Conservation (phyloP, 2,888 invertebrate genomes). For the Lordiphosa fenestrarum region DNA sequence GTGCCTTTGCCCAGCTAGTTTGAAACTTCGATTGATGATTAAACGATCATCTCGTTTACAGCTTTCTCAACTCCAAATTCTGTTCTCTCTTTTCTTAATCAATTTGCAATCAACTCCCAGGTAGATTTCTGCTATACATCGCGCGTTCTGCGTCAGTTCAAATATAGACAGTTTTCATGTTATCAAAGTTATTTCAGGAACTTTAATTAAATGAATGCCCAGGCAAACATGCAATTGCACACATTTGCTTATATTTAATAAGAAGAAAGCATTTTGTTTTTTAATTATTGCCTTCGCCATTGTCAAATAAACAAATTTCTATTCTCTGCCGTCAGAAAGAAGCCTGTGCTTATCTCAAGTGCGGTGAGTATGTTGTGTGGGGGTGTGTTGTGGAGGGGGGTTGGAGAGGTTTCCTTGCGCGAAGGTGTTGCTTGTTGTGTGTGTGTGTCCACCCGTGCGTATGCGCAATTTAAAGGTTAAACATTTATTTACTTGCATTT, state of each 20-base stretch:
- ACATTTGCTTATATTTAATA: constrained; percentile 53
- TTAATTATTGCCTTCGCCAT: constrained; percentile 54
- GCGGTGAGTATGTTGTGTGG: constrained; percentile 5
- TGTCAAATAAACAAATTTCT: constrained; percentile 37
- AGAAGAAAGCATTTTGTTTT: constrained; percentile 45
- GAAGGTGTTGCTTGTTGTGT: constrained; percentile 60
- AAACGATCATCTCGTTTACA: no score
- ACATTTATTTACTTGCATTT: constrained; percentile 57
- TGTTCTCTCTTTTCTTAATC: no score
- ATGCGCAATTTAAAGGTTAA: constrained; percentile 57
- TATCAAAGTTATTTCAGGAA: constrained; percentile 37
- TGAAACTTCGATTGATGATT: no score
- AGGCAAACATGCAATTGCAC: constrained; percentile 28
- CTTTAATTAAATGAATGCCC: constrained; percentile 42
- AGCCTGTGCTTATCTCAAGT: constrained; percentile 33
- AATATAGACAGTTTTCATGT: constrained; percentile 19
- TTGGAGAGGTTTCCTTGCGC: constrained; percentile 36
- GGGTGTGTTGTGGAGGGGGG: constrained; percentile 14
- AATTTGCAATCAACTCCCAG: no score
- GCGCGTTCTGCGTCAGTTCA: constrained; percentile 19
- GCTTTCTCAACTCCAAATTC: no score
- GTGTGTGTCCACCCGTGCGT: constrained; percentile 4
- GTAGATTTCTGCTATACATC: no score
- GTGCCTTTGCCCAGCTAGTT: no score
- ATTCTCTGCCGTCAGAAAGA: constrained; percentile 39